phyloP scores from a whole-genome alignment of 2,888 invertebrate species.

The Ceriagrion tenellum region DNA sequence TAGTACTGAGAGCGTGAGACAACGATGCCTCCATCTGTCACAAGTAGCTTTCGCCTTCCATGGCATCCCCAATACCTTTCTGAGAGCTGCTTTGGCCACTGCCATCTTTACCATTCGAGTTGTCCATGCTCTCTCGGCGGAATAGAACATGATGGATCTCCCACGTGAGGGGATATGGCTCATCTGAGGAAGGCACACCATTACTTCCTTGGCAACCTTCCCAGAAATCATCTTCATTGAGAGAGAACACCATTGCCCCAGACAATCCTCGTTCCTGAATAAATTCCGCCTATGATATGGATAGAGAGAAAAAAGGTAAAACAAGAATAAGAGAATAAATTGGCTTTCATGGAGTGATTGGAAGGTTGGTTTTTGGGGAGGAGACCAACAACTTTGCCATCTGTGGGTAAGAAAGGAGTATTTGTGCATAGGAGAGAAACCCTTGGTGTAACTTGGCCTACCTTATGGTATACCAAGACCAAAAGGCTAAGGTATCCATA shows the following conservation, averaged over 20 bases:
- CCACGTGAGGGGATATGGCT: slow-evolving; percentile 78
- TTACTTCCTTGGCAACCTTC: slow-evolving; percentile 72
- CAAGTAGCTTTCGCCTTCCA: slow-evolving; percentile 74
- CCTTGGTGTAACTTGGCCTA: too few relatives aligned
- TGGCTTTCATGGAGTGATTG: too few relatives aligned
- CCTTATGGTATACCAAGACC: too few relatives aligned
- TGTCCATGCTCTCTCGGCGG: slow-evolving; percentile 73
- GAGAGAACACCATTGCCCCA: slow-evolving; percentile 91
- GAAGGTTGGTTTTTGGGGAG: too few relatives aligned
- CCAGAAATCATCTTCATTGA: slow-evolving; percentile 88
- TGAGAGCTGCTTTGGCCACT: slow-evolving; percentile 70
- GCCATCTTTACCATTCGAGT: neutral
- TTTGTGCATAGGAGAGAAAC: too few relatives aligned
- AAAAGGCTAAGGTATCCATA: too few relatives aligned
- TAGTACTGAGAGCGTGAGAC: slow-evolving; percentile 72
- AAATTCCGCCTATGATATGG: slow-evolving; percentile 80
- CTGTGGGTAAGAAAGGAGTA: too few relatives aligned
- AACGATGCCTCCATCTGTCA: slow-evolving; percentile 75
- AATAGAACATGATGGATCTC: slow-evolving; percentile 74
- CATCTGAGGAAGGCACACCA: slow-evolving; percentile 79
- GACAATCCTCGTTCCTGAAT: slow-evolving; percentile 83
- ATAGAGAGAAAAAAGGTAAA: slow-evolving; percentile 55
- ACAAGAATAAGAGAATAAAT: too few relatives aligned
- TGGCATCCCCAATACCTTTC: slow-evolving; percentile 74
- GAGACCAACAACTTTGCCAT: too few relatives aligned